A percentile compares a stretch with the other conserved stretches of the same genome.
These are phyloP conservation scores for Oreochromis spilurus DNA, from an alignment of 2,113 vertebrate genomes.

Conservation along the genomic window DNA sequence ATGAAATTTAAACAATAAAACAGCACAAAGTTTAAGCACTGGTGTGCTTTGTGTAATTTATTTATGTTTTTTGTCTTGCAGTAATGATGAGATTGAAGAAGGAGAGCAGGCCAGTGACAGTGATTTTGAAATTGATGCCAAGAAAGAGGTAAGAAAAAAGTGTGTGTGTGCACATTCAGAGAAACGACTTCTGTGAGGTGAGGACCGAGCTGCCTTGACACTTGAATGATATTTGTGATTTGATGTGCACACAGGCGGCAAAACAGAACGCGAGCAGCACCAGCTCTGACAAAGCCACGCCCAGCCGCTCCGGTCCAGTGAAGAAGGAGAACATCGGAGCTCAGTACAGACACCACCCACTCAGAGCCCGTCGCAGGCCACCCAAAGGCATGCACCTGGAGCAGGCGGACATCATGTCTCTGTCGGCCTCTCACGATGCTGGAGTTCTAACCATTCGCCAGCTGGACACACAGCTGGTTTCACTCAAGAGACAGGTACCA, in stretches of 20 bases:
- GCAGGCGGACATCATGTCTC: slow-evolving; percentile 77
- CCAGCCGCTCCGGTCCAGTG: slow-evolving; percentile 68
- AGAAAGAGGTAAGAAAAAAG: slow-evolving; percentile 78
- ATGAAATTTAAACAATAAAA: neutral
- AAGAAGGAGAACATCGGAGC: slow-evolving; percentile 82
- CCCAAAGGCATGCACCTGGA: slow-evolving; percentile 90
- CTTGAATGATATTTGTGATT: neutral
- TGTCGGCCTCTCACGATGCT: slow-evolving; percentile 78
- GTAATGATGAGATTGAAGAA: slow-evolving; percentile 83
- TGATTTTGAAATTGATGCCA: slow-evolving; percentile 81
- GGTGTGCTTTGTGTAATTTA: neutral
- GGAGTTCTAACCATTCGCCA: slow-evolving; percentile 78
- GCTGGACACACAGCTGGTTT: slow-evolving; percentile 84
- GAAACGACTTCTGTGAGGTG: neutral
- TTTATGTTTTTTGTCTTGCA: neutral
- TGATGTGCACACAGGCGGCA: slow-evolving; percentile 24
- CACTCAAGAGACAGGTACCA: slow-evolving; percentile 86
- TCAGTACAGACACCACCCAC: slow-evolving; percentile 86
- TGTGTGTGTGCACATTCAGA: neutral
- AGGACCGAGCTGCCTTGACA: neutral
- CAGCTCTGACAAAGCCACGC: slow-evolving; percentile 48
- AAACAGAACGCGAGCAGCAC: slow-evolving; percentile 62
- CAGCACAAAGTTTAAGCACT: neutral
- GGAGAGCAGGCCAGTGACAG: slow-evolving; percentile 79
- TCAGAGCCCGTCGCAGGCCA: slow-evolving; percentile 81